These are phyloP conservation scores for Iphiclides podalirius DNA, from an alignment of 2,888 invertebrate species.

Conservation along the genomic window DNA sequence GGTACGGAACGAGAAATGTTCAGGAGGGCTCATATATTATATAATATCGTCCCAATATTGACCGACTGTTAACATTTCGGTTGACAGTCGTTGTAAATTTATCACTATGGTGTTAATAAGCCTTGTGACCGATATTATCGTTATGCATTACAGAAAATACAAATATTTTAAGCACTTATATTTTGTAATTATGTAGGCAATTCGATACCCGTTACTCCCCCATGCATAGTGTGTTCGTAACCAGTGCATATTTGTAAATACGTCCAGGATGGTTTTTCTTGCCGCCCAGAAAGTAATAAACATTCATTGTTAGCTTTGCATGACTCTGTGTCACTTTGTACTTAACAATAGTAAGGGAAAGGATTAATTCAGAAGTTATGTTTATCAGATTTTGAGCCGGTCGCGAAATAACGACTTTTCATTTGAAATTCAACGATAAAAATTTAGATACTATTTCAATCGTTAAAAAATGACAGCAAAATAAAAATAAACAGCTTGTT, in stretches of 20 bases:
- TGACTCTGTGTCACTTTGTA: slow-evolving; percentile 22
- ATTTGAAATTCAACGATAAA: slow-evolving; percentile 6
- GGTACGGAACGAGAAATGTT: too few species aligned
- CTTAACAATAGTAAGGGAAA: slow-evolving; percentile 3
- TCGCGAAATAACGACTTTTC: not conserved
- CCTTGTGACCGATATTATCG: too few species aligned
- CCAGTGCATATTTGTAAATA: slow-evolving; percentile 22
- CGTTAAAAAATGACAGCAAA: slow-evolving; percentile 10
- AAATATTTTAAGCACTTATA: slow-evolving; percentile 23
- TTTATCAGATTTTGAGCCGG: not conserved
- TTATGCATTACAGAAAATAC: too few species aligned
- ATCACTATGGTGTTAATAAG: too few species aligned
- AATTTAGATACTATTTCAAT: slow-evolving; percentile 14
- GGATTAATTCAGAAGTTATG: too few species aligned
- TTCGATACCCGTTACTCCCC: slow-evolving; percentile 24
- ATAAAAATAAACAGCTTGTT: slow-evolving; percentile 16
- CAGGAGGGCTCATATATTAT: too few species aligned
- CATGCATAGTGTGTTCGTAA: slow-evolving; percentile 31
- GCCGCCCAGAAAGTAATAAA: slow-evolving; percentile 15
- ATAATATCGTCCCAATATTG: too few species aligned
- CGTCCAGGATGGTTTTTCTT: slow-evolving; percentile 14
- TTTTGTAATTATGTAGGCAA: not conserved
- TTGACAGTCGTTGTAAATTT: too few species aligned
- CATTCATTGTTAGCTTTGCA: slow-evolving; percentile 15
- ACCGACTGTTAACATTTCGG: too few species aligned